Conservation (phyloP, 2,113 vertebrate genomes). For the Oreochromis spilurus region DNA sequence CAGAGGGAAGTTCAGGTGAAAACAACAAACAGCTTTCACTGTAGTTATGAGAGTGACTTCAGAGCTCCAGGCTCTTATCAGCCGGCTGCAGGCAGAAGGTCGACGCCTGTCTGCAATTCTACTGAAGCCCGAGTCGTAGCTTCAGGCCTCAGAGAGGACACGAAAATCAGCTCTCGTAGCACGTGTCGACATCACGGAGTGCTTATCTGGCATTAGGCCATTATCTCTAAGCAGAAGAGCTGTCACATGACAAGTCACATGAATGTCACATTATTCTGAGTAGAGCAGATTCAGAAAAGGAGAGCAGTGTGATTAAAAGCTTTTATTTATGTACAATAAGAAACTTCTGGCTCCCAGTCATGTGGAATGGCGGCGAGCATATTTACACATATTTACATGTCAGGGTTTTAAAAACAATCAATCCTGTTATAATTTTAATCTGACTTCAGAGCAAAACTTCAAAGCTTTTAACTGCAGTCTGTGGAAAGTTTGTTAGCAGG, state of each 20-base stretch:
- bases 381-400: slow-evolving; percentile 49
- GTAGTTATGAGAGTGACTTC: not conserved
- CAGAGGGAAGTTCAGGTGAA: not conserved
- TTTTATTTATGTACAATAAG: slow-evolving; percentile 48
- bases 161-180: not conserved
- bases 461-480: not conserved
- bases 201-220: not conserved
- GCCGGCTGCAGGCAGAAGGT: not conserved
- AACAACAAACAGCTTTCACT: not conserved
- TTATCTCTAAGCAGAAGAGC: not conserved
- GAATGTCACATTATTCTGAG: not conserved
- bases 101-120: not conserved
- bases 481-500: not conserved
- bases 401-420: not conserved
- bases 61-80: slow-evolving; percentile 6
- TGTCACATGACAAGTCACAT: not conserved
- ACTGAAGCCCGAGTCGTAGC: not conserved
- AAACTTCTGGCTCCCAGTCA: not conserved
- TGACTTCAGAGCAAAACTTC: not conserved
- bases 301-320: not conserved
- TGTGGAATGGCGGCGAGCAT: not conserved
- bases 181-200: not conserved
- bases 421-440: not conserved
- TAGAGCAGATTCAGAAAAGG: not conserved
- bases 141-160: not conserved